Evolutionary conservation across 2,888 invertebrate genomes (phyloP).

Genomic region (Hoplodrina blanda): DNA sequence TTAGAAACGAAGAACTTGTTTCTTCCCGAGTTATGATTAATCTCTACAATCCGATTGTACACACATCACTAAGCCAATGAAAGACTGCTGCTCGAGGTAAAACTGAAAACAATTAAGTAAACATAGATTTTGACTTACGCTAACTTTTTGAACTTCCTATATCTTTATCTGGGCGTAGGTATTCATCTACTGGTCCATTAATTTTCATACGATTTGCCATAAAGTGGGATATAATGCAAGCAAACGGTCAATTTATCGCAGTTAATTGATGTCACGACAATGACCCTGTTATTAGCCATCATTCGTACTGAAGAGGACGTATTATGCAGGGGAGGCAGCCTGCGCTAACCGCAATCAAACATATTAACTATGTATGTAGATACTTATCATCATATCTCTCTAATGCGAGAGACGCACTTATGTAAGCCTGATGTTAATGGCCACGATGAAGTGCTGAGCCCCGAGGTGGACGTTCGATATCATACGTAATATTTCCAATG

Average conservation of each 20-base stretch:
- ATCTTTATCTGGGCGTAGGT: conserved; percentile 52
- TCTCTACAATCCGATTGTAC: conserved; percentile 27
- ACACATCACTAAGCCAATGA: neutral
- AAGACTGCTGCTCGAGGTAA: neutral
- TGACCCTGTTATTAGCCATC: conserved; percentile 72
- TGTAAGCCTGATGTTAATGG: conserved; percentile 45
- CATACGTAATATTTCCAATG: conserved; percentile 73
- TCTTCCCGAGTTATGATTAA: conserved; percentile 53
- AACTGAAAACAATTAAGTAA: neutral
- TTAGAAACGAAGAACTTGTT: conserved; percentile 49
- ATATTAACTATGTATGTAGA: conserved; percentile 28
- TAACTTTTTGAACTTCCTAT: conserved; percentile 53
- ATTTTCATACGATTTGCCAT: conserved; percentile 72
- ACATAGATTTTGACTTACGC: neutral
- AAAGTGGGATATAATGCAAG: conserved; percentile 63
- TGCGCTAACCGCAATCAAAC: conserved; percentile 38
- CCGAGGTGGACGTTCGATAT: conserved; percentile 64
- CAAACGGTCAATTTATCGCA: conserved; percentile 72
- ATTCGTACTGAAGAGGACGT: conserved; percentile 54
- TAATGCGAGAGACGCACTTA: conserved; percentile 33
- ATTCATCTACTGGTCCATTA: conserved; percentile 67
- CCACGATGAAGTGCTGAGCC: conserved; percentile 37
- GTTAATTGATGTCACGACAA: conserved; percentile 79
- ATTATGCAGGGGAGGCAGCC: conserved; percentile 39
- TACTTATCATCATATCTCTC: conserved; percentile 26